Conservation (phyloP, 2,797 vertebrate genomes). For the Gallinago solitaria region DNA sequence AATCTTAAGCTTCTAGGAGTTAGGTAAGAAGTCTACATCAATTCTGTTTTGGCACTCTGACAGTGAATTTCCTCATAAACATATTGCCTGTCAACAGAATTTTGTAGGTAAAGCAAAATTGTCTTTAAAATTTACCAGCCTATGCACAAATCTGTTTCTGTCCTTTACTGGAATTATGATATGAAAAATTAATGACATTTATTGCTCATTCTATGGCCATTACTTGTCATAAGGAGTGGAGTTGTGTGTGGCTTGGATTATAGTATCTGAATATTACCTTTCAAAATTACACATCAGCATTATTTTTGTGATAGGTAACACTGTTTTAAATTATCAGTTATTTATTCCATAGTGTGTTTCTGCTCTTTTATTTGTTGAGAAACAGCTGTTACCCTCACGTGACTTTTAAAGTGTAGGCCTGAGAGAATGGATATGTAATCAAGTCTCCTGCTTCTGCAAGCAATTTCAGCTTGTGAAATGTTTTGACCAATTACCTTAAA, state of each 20-base stretch:
- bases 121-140: background rate
- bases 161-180: background rate
- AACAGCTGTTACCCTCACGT: background rate
- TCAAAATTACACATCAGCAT: background rate
- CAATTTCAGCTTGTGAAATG: background rate
- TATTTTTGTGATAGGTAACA: background rate
- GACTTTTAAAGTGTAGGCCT: background rate
- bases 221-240: background rate
- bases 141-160: background rate
- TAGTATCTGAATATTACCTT: background rate
- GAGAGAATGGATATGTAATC: background rate
- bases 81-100: background rate
- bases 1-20: background rate
- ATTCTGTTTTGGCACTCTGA: background rate
- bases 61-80: background rate
- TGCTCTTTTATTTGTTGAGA: background rate
- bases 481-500: background rate
- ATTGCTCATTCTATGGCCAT: background rate
- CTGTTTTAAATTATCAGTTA: background rate
- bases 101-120: background rate
- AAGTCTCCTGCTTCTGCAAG: background rate
- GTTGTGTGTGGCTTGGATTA: background rate
- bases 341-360: background rate
- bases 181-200: background rate
- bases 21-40: background rate